Evolutionary conservation across 64 coral and sea anemone genomes (phyloP).

Genomic region (Acropora yongei): DNA sequence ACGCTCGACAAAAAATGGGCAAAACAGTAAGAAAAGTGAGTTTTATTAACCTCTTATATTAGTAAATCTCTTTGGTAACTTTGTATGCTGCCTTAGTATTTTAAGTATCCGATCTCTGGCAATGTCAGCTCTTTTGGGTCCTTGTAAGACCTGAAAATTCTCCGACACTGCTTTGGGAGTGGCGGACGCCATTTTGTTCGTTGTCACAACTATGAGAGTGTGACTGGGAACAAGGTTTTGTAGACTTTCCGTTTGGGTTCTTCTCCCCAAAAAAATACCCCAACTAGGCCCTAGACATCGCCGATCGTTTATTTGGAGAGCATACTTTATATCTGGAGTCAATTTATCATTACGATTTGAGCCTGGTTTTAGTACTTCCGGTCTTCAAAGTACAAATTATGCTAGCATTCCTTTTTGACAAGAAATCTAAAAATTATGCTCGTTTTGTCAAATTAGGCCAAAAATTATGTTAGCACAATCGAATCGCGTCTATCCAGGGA

Average conservation of each 20-base stretch:
- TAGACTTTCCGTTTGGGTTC: neutral
- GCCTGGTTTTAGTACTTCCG: neutral
- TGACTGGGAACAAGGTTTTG: neutral
- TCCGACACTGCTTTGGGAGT: conserved; percentile 39
- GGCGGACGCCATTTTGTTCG: conserved; percentile 44
- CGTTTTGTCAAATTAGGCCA: neutral
- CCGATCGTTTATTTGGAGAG: neutral
- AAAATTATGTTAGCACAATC: too few species aligned
- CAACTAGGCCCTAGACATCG: conserved; percentile 1
- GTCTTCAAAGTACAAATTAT: neutral
- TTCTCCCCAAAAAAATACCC: neutral
- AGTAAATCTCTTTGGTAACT: conserved; percentile 31
- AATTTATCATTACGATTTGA: conserved; percentile 14
- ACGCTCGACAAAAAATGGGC: neutral
- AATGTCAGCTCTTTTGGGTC: conserved; percentile 62
- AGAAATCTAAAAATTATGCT: conserved; percentile 1
- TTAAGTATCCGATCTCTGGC: conserved; percentile 54
- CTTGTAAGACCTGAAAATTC: conserved; percentile 22
- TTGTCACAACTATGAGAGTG: conserved; percentile 43
- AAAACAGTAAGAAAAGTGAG: conserved; percentile 9
- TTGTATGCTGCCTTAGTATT: conserved; percentile 49
- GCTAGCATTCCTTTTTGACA: neutral
- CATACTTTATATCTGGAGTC: conserved; percentile 1
- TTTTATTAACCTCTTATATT: conserved; percentile 7
- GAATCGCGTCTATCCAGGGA: too few species aligned